phyloP scores from a whole-genome alignment of 2,888 invertebrate species.

The Quadroppia sp. region DNA sequence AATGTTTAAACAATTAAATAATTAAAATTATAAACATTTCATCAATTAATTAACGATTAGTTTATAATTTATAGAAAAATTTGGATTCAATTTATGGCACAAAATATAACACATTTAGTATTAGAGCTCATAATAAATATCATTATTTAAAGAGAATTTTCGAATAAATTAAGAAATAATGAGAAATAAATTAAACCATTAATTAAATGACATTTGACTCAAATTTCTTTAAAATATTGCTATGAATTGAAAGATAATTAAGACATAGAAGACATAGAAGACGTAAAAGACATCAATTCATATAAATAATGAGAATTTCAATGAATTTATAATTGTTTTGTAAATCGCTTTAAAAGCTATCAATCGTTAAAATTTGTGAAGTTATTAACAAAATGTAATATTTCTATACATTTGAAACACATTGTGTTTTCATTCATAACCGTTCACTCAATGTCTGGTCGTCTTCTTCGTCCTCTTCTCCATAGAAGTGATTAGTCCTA shows the following conservation, averaged over 20 bases:
- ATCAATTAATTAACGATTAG: too few relatives aligned
- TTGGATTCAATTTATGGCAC: too few relatives aligned
- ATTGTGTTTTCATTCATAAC: neutral
- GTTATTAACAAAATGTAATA: neutral
- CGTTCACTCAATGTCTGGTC: constrained; percentile 16
- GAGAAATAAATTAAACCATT: neutral
- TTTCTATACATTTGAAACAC: neutral
- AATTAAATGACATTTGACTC: constrained; percentile 4
- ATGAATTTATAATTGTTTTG: too few relatives aligned
- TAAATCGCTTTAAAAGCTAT: neutral
- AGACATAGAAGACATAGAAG: neutral
- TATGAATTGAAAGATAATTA: neutral
- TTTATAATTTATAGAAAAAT: too few relatives aligned
- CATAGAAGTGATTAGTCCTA: neutral
- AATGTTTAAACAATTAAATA: too few relatives aligned
- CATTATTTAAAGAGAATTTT: neutral
- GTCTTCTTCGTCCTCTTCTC: constrained; percentile 5
- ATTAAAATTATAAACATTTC: too few relatives aligned
- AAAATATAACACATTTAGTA: too few relatives aligned
- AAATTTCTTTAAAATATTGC: neutral
- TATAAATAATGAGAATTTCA: too few relatives aligned
- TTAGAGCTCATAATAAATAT: too few relatives aligned
- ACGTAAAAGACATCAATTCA: neutral
- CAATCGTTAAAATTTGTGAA: neutral
- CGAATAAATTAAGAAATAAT: neutral